A percentile compares a stretch with the other conserved stretches of the same genome.
These are phyloP conservation scores for Hartigia nigra DNA, from an alignment of 2,888 invertebrate genomes.

Conservation along the genomic window DNA sequence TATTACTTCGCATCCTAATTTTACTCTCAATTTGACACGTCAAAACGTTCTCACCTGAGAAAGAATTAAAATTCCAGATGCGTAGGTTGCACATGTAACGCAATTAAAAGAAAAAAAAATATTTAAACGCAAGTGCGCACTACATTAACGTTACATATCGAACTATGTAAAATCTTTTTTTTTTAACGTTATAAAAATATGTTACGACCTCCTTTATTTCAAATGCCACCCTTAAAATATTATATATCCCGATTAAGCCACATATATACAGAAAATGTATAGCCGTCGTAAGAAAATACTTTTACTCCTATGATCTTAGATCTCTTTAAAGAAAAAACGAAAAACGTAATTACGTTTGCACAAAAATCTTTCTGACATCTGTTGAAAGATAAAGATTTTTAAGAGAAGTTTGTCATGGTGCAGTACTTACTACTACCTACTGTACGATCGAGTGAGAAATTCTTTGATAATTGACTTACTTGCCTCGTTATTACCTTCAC, in stretches of 20 bases:
- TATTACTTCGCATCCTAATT: not conserved
- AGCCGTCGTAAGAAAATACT: not conserved
- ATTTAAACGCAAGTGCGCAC: not conserved
- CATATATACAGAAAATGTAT: not conserved
- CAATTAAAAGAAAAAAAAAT: not conserved
- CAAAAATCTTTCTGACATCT: slow-evolving; percentile 31
- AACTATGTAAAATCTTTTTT: not conserved
- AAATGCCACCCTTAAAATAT: not conserved
- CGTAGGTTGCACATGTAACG: not conserved
- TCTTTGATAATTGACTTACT: slow-evolving; percentile 31
- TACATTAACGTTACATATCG: not conserved
- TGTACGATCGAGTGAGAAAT: not conserved
- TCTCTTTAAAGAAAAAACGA: not conserved
- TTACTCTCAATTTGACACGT: not conserved
- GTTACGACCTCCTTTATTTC: not conserved
- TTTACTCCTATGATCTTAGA: not conserved
- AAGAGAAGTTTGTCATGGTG: not conserved
- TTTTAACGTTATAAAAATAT: not conserved
- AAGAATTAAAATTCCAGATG: not conserved
- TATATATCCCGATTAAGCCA: not conserved
- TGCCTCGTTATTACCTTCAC: slow-evolving; percentile 61
- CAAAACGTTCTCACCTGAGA: not conserved
- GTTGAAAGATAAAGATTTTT: slow-evolving; percentile 18
- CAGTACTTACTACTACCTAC: not conserved
- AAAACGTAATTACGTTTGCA: not conserved